Conservation (phyloP, 2,888 invertebrate genomes). For the Buathra laborator region DNA sequence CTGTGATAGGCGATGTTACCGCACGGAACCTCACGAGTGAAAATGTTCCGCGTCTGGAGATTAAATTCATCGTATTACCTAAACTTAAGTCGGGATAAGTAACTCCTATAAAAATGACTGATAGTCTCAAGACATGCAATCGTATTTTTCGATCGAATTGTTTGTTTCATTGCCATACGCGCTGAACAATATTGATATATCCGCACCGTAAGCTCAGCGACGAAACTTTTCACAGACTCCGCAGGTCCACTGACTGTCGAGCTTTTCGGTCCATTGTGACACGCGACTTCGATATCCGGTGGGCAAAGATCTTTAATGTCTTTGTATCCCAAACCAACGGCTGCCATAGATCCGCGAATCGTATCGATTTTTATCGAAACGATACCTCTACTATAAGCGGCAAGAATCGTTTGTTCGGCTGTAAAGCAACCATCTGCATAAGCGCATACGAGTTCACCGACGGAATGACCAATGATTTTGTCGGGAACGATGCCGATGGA, state of each 20-base stretch:
- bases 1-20: slow-evolving; percentile 97
- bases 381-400: slow-evolving; percentile 80
- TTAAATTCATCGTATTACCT: background rate
- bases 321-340: slow-evolving; percentile 90
- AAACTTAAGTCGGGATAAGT: background rate
- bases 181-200: background rate
- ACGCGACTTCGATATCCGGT: slow-evolving; percentile 93
- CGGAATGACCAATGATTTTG: too few relatives aligned
- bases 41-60: slow-evolving; percentile 89
- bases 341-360: slow-evolving; percentile 94
- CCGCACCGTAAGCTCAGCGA: slow-evolving; percentile 86
- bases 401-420: slow-evolving; percentile 80
- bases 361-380: slow-evolving; percentile 78
- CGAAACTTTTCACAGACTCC: slow-evolving; percentile 89
- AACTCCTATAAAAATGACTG: background rate
- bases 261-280: slow-evolving; percentile 94
- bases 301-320: slow-evolving; percentile 90
- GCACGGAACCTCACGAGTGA: slow-evolving; percentile 94
- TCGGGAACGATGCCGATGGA: slow-evolving; percentile 83
- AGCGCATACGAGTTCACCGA: too few relatives aligned
- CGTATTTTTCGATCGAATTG: background rate
- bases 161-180: background rate
- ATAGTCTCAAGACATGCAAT: background rate
- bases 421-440: slow-evolving; percentile 86
- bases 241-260: slow-evolving; percentile 96